Evolutionary conservation across 1,140 invertebrate species (phyloP).

Genomic region (Lasioglossum baleicum): DNA sequence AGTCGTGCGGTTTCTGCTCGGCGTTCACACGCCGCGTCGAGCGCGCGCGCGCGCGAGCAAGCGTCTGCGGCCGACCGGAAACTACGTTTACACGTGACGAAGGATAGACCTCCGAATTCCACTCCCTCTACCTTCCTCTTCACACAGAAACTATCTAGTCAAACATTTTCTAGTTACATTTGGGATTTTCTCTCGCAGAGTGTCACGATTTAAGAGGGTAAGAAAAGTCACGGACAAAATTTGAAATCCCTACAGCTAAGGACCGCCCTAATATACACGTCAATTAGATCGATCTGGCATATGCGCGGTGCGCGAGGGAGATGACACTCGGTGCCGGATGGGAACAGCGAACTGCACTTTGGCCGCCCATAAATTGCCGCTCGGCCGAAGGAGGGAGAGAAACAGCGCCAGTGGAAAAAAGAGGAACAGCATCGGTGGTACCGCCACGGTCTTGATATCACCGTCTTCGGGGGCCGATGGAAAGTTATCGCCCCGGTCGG

Average conservation of each 20-base stretch:
- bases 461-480: conserved; percentile 8
- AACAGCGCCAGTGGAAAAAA: background rate
- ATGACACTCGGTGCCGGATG: conserved; percentile 69
- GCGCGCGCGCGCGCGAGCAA: background rate
- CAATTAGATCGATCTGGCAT: conserved; percentile 67
- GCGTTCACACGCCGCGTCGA: conserved; percentile 18
- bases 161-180: too few species aligned
- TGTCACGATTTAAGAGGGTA: too few species aligned
- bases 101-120: too few species aligned
- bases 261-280: conserved; percentile 61
- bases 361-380: conserved; percentile 70
- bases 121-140: background rate
- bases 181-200: too few species aligned
- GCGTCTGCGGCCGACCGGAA: conserved; percentile 33
- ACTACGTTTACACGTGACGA: conserved; percentile 4
- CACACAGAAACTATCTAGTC: background rate
- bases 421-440: background rate
- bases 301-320: conserved; percentile 61
- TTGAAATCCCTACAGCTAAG: too few species aligned
- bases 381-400: conserved; percentile 36
- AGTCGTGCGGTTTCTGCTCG: conserved; percentile 17
- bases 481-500: background rate
- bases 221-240: too few species aligned
- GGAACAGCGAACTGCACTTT: conserved; percentile 76
- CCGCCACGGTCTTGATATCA: background rate